A percentile compares a stretch with the other conserved stretches of the same genome.
These are phyloP conservation scores for Delichon dasypus DNA, from an alignment of 2,797 vertebrate species.

Conservation along the genomic window DNA sequence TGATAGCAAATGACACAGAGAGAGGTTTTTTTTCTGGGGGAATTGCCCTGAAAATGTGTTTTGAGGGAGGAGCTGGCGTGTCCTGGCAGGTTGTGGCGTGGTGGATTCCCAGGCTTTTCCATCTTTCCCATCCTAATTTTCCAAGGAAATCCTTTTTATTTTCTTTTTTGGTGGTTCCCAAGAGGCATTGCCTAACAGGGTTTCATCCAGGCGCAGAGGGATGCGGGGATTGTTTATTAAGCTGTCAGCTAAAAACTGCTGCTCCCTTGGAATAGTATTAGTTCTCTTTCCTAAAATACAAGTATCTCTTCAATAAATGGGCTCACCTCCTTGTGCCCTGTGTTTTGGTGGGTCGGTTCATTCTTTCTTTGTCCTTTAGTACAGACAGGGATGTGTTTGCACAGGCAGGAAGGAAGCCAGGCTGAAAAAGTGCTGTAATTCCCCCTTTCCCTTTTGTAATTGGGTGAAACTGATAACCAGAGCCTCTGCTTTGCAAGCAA, in stretches of 20 bases:
- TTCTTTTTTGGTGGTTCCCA: neutral
- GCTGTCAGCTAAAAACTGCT: neutral
- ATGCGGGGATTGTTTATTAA: neutral
- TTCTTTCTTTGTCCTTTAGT: neutral
- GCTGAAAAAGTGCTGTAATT: neutral
- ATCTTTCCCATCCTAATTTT: neutral
- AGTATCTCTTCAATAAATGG: neutral
- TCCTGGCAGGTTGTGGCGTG: accelerated
- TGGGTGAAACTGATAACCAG: neutral
- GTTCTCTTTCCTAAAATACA: neutral
- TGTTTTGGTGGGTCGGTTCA: neutral
- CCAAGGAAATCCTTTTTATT: neutral
- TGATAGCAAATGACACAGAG: neutral
- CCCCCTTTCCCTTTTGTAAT: neutral
- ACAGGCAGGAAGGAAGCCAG: neutral
- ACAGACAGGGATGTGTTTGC: neutral
- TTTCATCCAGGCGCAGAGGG: neutral
- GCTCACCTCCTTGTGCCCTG: neutral
- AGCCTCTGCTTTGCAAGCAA: neutral
- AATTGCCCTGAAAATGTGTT: neutral
- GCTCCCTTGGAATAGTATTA: accelerated
- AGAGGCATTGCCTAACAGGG: neutral
- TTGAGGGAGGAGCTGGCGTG: neutral
- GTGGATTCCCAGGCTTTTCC: neutral
- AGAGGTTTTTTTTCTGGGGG: neutral